Evolutionary conservation across 2,888 invertebrate species (phyloP).

Genomic region (Polymixis lichenea): DNA sequence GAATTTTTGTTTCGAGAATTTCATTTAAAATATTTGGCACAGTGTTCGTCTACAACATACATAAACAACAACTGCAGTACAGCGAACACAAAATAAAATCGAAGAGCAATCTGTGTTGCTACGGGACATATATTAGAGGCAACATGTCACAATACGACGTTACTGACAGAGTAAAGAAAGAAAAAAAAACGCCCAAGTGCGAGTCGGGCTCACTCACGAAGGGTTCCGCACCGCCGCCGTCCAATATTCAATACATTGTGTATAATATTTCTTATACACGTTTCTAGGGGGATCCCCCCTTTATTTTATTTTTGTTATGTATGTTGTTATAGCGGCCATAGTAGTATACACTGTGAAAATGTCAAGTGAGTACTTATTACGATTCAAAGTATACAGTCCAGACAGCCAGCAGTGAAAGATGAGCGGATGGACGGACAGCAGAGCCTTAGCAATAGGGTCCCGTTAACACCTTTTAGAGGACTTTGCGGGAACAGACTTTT

Average conservation of each 20-base stretch:
- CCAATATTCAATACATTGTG: no score
- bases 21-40: constrained; percentile 10
- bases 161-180: constrained; percentile 28
- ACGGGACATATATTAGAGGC: constrained; percentile 39
- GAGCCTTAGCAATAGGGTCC: no score
- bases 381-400: no score
- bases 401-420: no score
- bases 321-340: neutral
- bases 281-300: neutral
- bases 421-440: no score
- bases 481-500: no score
- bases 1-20: neutral
- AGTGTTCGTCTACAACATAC: neutral
- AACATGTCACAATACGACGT: constrained; percentile 41
- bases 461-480: no score
- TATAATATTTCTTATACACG: neutral
- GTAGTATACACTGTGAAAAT: neutral
- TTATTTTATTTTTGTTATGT: neutral
- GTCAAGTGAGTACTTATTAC: no score
- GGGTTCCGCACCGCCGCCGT: neutral
- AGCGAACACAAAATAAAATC: constrained; percentile 49
- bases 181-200: neutral
- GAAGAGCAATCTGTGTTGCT: constrained; percentile 27
- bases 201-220: no score
- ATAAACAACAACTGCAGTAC: constrained; percentile 29